Percentiles rank a stretch among this genome's conserved stretches.
Evolutionary conservation across 2,888 invertebrate genomes (phyloP).

Genomic region (Caenorhabditis doughertyi): DNA sequence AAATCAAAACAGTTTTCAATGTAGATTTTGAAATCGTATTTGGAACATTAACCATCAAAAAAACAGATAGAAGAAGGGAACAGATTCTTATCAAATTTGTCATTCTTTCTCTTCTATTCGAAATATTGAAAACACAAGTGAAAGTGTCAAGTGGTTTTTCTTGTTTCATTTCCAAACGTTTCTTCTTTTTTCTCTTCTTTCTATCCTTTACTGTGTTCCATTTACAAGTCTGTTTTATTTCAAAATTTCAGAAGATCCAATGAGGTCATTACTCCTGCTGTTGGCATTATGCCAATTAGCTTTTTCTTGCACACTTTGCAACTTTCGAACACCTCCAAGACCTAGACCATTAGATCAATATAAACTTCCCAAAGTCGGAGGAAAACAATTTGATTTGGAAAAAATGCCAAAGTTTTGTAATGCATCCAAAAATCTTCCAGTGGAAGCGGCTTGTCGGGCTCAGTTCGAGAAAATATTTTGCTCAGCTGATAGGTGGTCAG

Average conservation of each 20-base stretch:
- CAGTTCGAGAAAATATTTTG: constrained; percentile 78
- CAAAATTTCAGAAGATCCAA: neutral
- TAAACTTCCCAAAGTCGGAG: constrained; percentile 73
- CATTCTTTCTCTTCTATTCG: constrained; percentile 14
- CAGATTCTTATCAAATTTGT: constrained; percentile 41
- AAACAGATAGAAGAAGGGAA: constrained; percentile 1
- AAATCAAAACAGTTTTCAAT: no score
- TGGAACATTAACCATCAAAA: neutral
- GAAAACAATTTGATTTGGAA: constrained; percentile 64
- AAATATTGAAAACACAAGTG: constrained; percentile 20
- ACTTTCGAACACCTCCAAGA: constrained; percentile 73
- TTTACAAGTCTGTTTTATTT: neutral
- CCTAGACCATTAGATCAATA: constrained; percentile 82
- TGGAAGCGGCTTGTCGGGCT: constrained; percentile 67
- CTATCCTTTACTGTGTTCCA: constrained; percentile 14
- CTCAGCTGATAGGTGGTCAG: constrained; percentile 71
- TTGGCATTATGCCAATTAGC: constrained; percentile 19
- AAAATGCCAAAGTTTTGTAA: constrained; percentile 71
- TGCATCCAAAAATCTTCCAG: constrained; percentile 61
- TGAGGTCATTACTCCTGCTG: constrained; percentile 17
- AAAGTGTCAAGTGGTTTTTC: constrained; percentile 30
- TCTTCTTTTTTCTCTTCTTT: constrained; percentile 7
- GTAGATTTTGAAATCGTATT: neutral
- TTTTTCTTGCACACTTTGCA: constrained; percentile 72
- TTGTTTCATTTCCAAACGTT: neutral